Evolutionary conservation across 2,113 vertebrate species (phyloP).

Genomic region (Neopipo cinnamomea): DNA sequence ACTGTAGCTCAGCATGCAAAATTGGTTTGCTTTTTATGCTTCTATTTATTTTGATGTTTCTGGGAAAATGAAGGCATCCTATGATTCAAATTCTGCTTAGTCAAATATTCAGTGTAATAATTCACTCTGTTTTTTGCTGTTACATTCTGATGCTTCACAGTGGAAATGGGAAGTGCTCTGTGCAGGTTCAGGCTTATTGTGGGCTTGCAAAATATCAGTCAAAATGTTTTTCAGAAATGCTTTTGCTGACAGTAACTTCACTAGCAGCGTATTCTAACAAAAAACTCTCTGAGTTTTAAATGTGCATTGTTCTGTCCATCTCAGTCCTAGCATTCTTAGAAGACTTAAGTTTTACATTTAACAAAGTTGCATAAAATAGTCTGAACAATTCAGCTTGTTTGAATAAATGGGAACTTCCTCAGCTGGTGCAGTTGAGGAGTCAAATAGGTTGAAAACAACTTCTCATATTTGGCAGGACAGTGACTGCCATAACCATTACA

Average conservation of each 20-base stretch:
- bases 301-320: neutral
- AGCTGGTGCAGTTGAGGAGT: neutral
- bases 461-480: neutral
- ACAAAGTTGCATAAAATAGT: neutral
- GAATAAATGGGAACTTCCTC: neutral
- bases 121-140: neutral
- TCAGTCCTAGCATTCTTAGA: neutral
- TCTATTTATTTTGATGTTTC: neutral
- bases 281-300: neutral
- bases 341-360: neutral
- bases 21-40: neutral
- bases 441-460: neutral
- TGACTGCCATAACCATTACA: neutral
- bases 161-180: neutral
- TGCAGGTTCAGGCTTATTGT: neutral
- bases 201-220: neutral
- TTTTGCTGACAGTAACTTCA: neutral
- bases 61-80: neutral
- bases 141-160: neutral
- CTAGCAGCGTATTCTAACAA: neutral
- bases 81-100: neutral
- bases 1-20: neutral
- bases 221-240: neutral
- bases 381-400: neutral
- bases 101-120: neutral